Evolutionary conservation across 2,797 vertebrate species (phyloP).

Genomic region (Hippocampus kuda): DNA sequence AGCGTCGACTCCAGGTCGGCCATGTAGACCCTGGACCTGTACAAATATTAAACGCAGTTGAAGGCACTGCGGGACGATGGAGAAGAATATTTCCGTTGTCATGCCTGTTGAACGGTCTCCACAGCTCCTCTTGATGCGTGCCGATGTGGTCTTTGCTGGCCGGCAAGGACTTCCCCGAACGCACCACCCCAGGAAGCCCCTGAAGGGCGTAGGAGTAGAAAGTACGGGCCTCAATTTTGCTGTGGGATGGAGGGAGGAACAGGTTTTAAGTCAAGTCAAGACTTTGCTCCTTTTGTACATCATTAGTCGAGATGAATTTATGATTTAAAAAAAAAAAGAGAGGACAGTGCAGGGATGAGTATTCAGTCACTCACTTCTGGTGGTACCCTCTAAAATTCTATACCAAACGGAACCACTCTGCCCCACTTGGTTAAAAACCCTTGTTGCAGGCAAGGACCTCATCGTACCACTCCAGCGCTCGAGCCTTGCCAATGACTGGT

Average conservation of each 20-base stretch:
- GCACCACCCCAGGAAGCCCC: slow-evolving; percentile 66
- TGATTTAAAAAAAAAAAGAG: background rate
- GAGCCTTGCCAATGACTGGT: background rate
- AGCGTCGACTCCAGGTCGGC: slow-evolving; percentile 83
- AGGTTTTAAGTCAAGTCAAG: slow-evolving; percentile 1
- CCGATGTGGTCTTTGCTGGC: accelerated
- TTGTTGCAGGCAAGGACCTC: background rate
- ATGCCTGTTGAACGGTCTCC: slow-evolving; percentile 71
- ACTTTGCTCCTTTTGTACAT: background rate
- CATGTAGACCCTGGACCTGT: slow-evolving; percentile 83
- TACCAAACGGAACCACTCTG: background rate
- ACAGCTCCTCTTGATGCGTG: slow-evolving; percentile 35
- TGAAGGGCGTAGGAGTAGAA: slow-evolving; percentile 78
- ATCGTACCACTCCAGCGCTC: background rate
- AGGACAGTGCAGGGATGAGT: too few relatives aligned
- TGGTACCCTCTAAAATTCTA: background rate
- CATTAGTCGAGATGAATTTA: background rate
- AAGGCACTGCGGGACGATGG: background rate
- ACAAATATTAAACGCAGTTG: slow-evolving; percentile 4
- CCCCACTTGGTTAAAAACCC: background rate
- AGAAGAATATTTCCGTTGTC: background rate
- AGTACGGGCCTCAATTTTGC: slow-evolving; percentile 67
- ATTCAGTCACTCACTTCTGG: too few relatives aligned
- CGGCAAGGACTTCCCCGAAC: slow-evolving; percentile 49
- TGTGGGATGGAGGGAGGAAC: slow-evolving; percentile 37